Percentiles rank a stretch among this genome's conserved stretches.
Conservation (phyloP, 2,113 vertebrate species). For the Prietella phreatophila region DNA sequence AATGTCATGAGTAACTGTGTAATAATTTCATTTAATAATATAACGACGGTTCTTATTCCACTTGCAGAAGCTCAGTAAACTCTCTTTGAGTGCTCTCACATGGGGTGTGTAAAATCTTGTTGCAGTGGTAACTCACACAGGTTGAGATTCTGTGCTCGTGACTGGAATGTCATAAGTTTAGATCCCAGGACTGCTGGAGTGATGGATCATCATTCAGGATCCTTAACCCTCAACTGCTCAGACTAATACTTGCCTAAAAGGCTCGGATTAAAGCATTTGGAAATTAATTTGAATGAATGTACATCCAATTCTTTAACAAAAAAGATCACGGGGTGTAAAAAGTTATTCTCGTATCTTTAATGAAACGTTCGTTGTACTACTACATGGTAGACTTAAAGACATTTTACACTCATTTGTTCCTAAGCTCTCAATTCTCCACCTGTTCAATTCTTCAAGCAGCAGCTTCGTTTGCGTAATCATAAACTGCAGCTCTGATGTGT, state of each 20-base stretch:
- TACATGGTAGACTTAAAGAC: background rate
- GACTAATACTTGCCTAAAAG: background rate
- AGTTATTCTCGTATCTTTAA: too few relatives aligned
- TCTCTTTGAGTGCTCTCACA: background rate
- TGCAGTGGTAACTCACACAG: background rate
- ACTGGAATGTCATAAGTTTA: background rate
- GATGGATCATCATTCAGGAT: background rate
- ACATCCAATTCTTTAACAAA: too few relatives aligned
- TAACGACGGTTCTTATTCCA: background rate
- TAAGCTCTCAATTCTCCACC: background rate
- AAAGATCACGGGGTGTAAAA: too few relatives aligned
- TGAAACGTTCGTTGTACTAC: too few relatives aligned
- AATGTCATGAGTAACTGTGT: background rate
- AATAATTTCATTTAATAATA: background rate
- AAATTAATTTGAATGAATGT: background rate
- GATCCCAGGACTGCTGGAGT: background rate
- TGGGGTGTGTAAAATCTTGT: background rate
- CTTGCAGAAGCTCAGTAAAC: background rate
- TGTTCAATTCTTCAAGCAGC: background rate
- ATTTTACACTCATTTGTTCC: background rate
- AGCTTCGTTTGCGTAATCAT: background rate
- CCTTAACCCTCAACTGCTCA: background rate
- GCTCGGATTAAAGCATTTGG: background rate
- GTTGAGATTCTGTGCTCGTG: background rate
- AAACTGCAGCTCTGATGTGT: background rate